Base-by-base conservation (phyloP, 1,140 invertebrate genomes). In the Triops cancriformis region DNA sequence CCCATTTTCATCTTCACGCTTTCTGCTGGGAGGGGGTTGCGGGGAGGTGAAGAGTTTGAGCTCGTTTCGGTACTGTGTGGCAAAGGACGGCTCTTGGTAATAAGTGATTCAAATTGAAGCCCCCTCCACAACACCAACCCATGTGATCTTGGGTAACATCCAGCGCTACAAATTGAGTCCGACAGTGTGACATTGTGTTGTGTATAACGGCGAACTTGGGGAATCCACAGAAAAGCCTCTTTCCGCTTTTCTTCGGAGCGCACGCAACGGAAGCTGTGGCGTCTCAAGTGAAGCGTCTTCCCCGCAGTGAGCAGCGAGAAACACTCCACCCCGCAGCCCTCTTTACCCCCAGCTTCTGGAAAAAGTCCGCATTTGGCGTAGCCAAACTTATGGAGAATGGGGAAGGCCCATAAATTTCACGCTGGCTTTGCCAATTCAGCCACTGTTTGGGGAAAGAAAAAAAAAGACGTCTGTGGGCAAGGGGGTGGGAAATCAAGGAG, bases 221-320 rank as follows among this genome's bases (percentile, higher is more conserved):
- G 51, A 64, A 64, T 64, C 51, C 51, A 64, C 51, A 64, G 51
- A 64, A 64, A 64, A 64, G 51, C 11, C 14, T 64, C 51, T 18
- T 64, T 64, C 51, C 10, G 51, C 51, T 64, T 14, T 64, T 64
- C 51, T 11, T 23, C 23, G 18, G 51, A 18, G 51, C 51, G 51
- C 51, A 64, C 51, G 51, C 51, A 18, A 64, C 51, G 51, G 51
- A 64, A 64, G 51, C 51, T 64, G 51, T 64, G 51, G 51, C 23
- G 51, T 64, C 51, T 64, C 51, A 64, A 64, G 51, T 64, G 51
- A 64, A 64, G 51, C 51, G 51, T 64, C 51, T 64, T 64, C 51
- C 51, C 51, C 51, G 51, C 51, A 64, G 51, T 23, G 51, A 64
- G 31, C 31, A 64, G 51, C 51, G 23, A 23, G 18, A 64, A 64